Conservation (phyloP, 2,113 vertebrate genomes). For the Silurus glanis region DNA sequence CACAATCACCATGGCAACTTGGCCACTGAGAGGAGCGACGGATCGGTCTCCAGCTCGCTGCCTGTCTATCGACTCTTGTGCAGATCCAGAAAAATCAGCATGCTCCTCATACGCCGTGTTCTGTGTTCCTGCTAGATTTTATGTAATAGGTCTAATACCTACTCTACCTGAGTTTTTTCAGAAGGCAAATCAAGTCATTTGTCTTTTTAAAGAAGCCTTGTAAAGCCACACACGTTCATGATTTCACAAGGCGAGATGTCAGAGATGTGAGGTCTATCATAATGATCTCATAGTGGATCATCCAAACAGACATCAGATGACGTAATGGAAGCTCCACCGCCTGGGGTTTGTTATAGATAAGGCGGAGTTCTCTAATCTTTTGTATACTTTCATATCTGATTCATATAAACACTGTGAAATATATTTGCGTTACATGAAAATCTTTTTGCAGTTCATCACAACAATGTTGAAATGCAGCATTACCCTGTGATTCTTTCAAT, state of each 20-base stretch:
- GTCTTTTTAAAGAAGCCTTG: background rate
- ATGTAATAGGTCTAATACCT: background rate
- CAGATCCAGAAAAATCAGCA: constrained; percentile 8
- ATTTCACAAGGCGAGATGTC: background rate
- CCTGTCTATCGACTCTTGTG: constrained; percentile 15
- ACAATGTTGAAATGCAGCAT: background rate
- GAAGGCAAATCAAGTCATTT: background rate
- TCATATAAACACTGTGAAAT: background rate
- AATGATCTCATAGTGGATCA: background rate
- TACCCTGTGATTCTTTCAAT: background rate
- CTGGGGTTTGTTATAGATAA: background rate
- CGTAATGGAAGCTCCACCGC: constrained; percentile 1
- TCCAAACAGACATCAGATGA: background rate
- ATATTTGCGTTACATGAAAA: background rate
- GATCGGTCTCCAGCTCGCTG: background rate
- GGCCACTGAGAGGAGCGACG: constrained; percentile 33
- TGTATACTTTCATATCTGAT: background rate
- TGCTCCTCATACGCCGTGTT: background rate
- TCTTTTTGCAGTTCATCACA: background rate
- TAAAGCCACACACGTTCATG: background rate
- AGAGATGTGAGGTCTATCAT: background rate
- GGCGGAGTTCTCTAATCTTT: background rate
- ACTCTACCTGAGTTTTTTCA: background rate
- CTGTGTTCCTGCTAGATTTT: background rate
- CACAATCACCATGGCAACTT: constrained; percentile 52